Conservation (phyloP, 2,797 vertebrate genomes). For the Pterois miles region DNA sequence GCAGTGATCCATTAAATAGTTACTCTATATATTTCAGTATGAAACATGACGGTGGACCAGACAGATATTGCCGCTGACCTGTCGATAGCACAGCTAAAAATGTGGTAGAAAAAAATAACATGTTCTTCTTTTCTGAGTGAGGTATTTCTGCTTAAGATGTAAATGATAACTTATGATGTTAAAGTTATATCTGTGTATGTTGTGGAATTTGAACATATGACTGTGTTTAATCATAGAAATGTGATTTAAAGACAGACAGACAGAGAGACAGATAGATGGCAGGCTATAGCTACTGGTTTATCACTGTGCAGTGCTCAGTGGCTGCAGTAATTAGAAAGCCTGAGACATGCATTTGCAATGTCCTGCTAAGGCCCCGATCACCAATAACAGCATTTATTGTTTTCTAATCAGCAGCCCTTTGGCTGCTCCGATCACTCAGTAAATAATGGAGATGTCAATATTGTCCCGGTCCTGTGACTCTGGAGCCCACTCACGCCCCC, state of each 20-base stretch:
- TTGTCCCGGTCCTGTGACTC: slow-evolving; percentile 80
- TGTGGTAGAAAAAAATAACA: not conserved
- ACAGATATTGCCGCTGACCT: not conserved
- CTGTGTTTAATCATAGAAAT: not conserved
- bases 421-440: slow-evolving; percentile 84
- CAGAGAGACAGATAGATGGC: slow-evolving; percentile 69
- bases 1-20: not conserved
- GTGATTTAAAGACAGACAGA: slow-evolving; percentile 67
- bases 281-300: slow-evolving; percentile 64
- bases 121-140: not conserved
- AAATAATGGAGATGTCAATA: slow-evolving; percentile 89
- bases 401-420: slow-evolving; percentile 87
- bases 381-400: slow-evolving; percentile 87
- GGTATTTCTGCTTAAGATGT: not conserved
- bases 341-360: slow-evolving; percentile 80
- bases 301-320: slow-evolving; percentile 70
- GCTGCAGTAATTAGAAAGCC: slow-evolving; percentile 82
- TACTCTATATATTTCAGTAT: not conserved
- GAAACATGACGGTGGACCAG: not conserved
- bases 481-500: slow-evolving; percentile 51
- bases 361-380: slow-evolving; percentile 79
- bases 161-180: too few species aligned
- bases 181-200: not conserved
- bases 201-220: not conserved
- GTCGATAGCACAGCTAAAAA: not conserved